Evolutionary conservation across 2,888 invertebrate species (phyloP).

Genomic region (Artemia sinica): DNA sequence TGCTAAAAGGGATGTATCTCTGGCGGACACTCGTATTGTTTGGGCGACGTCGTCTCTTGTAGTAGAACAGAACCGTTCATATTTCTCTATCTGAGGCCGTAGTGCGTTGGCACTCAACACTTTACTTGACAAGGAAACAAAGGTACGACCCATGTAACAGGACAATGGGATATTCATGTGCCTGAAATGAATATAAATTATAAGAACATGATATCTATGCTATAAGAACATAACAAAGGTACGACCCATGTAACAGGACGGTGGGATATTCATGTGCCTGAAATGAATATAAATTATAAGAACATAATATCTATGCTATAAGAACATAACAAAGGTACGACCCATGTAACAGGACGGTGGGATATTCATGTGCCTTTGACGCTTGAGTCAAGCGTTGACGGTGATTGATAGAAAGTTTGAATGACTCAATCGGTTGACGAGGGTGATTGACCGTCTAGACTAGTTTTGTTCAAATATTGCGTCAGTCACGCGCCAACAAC

Average conservation of each 20-base stretch:
- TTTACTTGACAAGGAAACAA: neutral
- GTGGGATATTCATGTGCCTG: slow-evolving; percentile 5
- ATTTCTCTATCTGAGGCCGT: slow-evolving; percentile 11
- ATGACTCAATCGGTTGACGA: no score
- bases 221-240: neutral
- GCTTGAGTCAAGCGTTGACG: no score
- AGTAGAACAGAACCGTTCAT: slow-evolving; percentile 10
- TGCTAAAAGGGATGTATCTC: neutral
- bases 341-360: slow-evolving; percentile 6
- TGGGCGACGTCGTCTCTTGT: neutral
- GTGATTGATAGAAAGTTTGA: no score
- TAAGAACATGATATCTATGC: no score
- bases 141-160: slow-evolving; percentile 9
- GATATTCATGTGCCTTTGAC: neutral
- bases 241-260: slow-evolving; percentile 10
- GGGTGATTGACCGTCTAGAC: no score
- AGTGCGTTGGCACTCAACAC: neutral
- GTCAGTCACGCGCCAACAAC: no score
- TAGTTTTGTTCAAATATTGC: no score
- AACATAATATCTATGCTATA: no score
- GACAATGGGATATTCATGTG: slow-evolving; percentile 8
- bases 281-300: neutral
- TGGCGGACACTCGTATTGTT: neutral
- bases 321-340: neutral
- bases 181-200: neutral